phyloP scores from a whole-genome alignment of 2,888 invertebrate species.

The Nomada flava region DNA sequence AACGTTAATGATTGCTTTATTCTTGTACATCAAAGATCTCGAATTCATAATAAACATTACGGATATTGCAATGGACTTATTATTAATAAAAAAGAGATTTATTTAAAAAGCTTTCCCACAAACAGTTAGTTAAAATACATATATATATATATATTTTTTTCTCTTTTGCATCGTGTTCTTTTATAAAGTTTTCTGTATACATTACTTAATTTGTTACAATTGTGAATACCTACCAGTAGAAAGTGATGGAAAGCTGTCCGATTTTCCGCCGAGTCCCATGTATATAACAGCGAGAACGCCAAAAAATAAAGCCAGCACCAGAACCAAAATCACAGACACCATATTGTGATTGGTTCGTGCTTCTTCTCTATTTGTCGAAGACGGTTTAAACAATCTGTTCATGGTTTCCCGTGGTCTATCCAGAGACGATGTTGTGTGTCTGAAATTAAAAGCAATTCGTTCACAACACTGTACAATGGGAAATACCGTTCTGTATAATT shows the following conservation, averaged over 20 bases:
- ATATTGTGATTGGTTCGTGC: slow-evolving; percentile 81
- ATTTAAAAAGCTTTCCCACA: slow-evolving; percentile 43
- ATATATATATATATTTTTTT: background rate
- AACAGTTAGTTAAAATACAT: slow-evolving; percentile 42
- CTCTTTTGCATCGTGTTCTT: slow-evolving; percentile 17
- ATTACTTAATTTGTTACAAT: slow-evolving; percentile 58
- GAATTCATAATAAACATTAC: slow-evolving; percentile 16
- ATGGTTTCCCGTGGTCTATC: slow-evolving; percentile 77
- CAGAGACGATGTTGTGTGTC: slow-evolving; percentile 73
- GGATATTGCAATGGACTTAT: slow-evolving; percentile 26
- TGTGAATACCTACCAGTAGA: slow-evolving; percentile 82
- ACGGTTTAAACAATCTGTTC: slow-evolving; percentile 76
- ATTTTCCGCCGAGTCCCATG: slow-evolving; percentile 83
- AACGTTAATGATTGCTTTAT: slow-evolving; percentile 18
- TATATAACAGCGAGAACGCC: slow-evolving; percentile 82
- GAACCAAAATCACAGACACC: slow-evolving; percentile 83
- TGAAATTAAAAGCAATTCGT: slow-evolving; percentile 62
- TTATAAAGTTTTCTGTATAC: slow-evolving; percentile 14
- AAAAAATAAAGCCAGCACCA: slow-evolving; percentile 83
- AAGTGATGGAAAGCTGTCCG: slow-evolving; percentile 78
- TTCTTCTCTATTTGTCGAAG: slow-evolving; percentile 74
- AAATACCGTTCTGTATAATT: slow-evolving; percentile 6
- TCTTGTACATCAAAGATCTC: slow-evolving; percentile 11
- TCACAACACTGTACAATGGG: slow-evolving; percentile 21
- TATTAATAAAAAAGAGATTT: slow-evolving; percentile 37